These are phyloP conservation scores for Otus sunia DNA, from an alignment of 2,113 vertebrate species.

Conservation along the genomic window DNA sequence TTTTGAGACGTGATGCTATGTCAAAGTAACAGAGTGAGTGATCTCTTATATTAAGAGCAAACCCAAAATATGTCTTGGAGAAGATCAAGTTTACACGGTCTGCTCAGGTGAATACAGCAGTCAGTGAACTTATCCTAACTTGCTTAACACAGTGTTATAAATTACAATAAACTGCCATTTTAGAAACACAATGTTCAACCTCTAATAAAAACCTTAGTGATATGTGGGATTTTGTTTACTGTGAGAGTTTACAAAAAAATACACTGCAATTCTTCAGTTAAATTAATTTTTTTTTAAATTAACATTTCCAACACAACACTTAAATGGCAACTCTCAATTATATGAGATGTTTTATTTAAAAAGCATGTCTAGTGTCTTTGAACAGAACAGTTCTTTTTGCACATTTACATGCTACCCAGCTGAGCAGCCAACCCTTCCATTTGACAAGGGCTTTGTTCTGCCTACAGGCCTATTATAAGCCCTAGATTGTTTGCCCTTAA, in stretches of 20 bases:
- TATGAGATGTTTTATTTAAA: constrained; percentile 68
- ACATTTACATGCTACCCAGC: constrained; percentile 64
- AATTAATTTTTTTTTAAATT: constrained; percentile 48
- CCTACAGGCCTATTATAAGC: constrained; percentile 62
- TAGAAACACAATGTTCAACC: neutral
- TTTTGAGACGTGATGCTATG: neutral
- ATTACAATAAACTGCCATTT: neutral
- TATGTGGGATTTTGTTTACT: neutral
- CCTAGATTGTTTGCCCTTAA: constrained; percentile 63
- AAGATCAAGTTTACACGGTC: neutral
- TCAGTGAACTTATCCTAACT: neutral
- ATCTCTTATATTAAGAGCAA: neutral
- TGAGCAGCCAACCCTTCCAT: constrained; percentile 64
- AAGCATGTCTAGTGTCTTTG: constrained; percentile 60
- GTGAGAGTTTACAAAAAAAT: neutral
- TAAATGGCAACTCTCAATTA: constrained; percentile 65
- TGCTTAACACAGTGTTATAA: constrained; percentile 1
- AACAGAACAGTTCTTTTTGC: constrained; percentile 58
- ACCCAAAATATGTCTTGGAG: neutral
- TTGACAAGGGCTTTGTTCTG: constrained; percentile 72
- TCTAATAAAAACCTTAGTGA: neutral
- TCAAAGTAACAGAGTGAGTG: constrained; percentile 22
- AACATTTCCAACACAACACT: constrained; percentile 23
- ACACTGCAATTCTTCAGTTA: neutral
- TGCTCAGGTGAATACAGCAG: neutral